Evolutionary conservation across 2,888 invertebrate genomes (phyloP), one percentile per base, ranked within the genome.

Genomic region (Ellobium chinense): DNA sequence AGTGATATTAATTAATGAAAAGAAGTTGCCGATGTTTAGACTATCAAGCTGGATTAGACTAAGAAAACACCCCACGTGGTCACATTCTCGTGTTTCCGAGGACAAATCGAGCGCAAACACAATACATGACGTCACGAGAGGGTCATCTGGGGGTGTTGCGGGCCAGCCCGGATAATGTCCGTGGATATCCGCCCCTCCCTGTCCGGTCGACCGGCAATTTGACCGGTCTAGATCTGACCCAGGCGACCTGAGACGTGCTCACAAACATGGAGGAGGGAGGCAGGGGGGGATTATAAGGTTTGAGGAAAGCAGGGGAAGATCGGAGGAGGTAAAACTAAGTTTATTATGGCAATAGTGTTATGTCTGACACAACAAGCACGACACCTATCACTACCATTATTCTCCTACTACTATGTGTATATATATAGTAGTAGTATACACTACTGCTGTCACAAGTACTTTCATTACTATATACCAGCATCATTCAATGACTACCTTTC

Each of bases 11-110:
- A 31, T 58, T 58, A 72, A 54, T 21, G 54, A 70, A 56, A n/a
- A 31, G 56, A 56, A 54, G 54, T 56, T 54, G 70, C 7, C 56
- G 12, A 12, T 60, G 58, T 72, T 60, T 72, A 21, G 56, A 60
- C 24, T 21, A 31, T 5, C 31, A 46, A 7, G 27, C 27, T n/a
- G 5, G 27, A 27, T 39, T 37, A 73, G 62, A 5, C 60, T 37
- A 37, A 9, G 29, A 62, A 18, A 73, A 62, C 62, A 73, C 18
- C 27, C 60, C 37, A 39, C 24, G 18, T 37, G 73, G 39, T 14
- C 62, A 27, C 37, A 62, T n/a, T 5, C 5, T 27, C 34, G 21
- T 7, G 1, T 34, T 58, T 2, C 58, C 29, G 14, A 24, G 62
- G 37, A 14, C 37, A 37, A 24, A 3, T n/a, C 29, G 29, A 7